Evolutionary conservation across 2,888 invertebrate species (phyloP).

Genomic region (Agonopterix heracliana): DNA sequence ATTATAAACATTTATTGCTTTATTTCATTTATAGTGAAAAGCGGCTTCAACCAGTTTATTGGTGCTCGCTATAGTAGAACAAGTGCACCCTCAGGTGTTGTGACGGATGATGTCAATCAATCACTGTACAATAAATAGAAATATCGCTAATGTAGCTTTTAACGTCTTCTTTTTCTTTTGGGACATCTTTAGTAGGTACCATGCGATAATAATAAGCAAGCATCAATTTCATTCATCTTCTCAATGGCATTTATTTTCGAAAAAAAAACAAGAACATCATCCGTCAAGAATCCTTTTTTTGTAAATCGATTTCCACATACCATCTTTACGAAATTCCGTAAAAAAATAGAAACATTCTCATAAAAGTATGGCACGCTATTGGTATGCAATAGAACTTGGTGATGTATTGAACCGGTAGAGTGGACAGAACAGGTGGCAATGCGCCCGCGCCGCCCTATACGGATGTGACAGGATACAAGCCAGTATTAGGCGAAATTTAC

Average conservation of each 20-base stretch:
- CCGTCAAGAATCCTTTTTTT: no score
- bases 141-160: no score
- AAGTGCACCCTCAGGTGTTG: conserved; percentile 24
- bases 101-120: conserved; percentile 20
- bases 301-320: no score
- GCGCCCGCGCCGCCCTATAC: conserved; percentile 39
- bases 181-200: no score
- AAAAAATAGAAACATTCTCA: not conserved
- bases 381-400: not conserved
- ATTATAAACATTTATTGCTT: conserved; percentile 53
- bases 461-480: conserved; percentile 50
- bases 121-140: no score
- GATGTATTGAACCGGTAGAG: conserved; percentile 28
- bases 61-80: conserved; percentile 25
- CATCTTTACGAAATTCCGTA: not conserved
- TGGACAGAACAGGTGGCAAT: conserved; percentile 42
- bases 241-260: no score
- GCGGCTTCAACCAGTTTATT: conserved; percentile 38
- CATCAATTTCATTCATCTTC: no score
- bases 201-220: no score
- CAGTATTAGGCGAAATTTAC: conserved; percentile 60
- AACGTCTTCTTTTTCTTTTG: no score
- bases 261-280: no score
- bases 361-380: not conserved
- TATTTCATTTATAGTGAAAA: conserved; percentile 52